These are phyloP conservation scores for Phymanthus crucifer DNA, from an alignment of 92 coral and sea anemone genomes.

Conservation along the genomic window DNA sequence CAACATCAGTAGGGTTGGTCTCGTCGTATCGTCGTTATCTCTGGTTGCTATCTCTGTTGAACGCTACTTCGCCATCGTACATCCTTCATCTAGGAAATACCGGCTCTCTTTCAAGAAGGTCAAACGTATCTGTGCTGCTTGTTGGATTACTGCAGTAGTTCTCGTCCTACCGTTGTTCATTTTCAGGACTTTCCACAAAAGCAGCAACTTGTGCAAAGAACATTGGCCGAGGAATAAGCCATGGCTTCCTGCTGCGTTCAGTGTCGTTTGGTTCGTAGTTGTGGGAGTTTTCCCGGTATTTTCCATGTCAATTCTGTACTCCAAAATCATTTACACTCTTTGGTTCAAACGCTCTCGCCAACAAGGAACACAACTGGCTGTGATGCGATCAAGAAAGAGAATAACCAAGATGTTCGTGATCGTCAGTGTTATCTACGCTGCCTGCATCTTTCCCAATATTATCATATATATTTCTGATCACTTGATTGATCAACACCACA, in stretches of 20 bases:
- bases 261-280: conserved; percentile 34
- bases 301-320: too few relatives aligned
- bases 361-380: conserved; percentile 32
- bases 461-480: too few relatives aligned
- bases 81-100: conserved; percentile 31
- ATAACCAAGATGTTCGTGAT: conserved; percentile 60
- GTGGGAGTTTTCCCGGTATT: conserved; percentile 35
- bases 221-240: conserved; percentile 33
- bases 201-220: conserved; percentile 35
- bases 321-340: too few relatives aligned
- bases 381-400: conserved; percentile 55
- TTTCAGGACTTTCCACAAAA: conserved; percentile 25
- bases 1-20: conserved; percentile 39
- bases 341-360: conserved; percentile 38
- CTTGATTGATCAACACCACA: too few relatives aligned
- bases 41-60: conserved; percentile 48
- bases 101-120: conserved; percentile 27
- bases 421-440: conserved; percentile 55
- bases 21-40: conserved; percentile 40
- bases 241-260: conserved; percentile 45
- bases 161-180: conserved; percentile 35
- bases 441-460: too few relatives aligned
- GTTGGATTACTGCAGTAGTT: conserved; percentile 34
- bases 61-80: conserved; percentile 47
- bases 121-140: conserved; percentile 13